phyloP scores from a whole-genome alignment of 1,140 invertebrate species.

The honey bee (Apis mellifera) region DNA sequence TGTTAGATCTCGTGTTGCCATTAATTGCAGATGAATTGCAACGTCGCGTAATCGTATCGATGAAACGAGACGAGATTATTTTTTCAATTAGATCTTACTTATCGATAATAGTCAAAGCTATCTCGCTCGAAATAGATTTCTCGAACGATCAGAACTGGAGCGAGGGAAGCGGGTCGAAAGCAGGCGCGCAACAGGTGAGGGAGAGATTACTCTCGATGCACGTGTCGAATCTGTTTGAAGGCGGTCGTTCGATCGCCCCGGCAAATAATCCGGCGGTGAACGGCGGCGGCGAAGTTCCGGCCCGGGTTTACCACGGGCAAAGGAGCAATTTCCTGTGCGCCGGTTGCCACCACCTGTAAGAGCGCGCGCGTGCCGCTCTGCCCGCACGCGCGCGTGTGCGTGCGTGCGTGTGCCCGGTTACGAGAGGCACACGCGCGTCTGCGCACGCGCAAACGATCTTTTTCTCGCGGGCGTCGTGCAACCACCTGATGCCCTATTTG shows the following conservation, averaged over 20 bases:
- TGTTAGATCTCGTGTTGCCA: background rate
- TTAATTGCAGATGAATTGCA: background rate
- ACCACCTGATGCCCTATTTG: slow-evolving; percentile 77
- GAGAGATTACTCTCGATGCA: background rate
- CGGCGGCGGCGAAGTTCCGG: slow-evolving; percentile 22
- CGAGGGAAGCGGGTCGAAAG: background rate
- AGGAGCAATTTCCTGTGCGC: slow-evolving; percentile 38
- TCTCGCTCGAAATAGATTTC: background rate
- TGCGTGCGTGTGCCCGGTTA: slow-evolving; percentile 53
- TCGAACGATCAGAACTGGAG: background rate
- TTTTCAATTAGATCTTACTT: background rate
- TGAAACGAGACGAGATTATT: background rate
- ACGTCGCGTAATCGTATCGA: background rate
- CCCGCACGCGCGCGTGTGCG: slow-evolving; percentile 33
- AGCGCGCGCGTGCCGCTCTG: slow-evolving; percentile 64
- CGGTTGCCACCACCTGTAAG: slow-evolving; percentile 50
- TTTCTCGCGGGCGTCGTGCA: slow-evolving; percentile 67
- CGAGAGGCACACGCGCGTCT: slow-evolving; percentile 56
- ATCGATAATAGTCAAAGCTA: no score
- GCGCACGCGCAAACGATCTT: slow-evolving; percentile 65
- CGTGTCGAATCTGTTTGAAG: slow-evolving; percentile 8
- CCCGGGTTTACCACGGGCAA: slow-evolving; percentile 13
- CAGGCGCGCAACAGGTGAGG: slow-evolving; percentile 37
- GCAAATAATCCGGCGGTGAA: slow-evolving; percentile 24
- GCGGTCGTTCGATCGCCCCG: background rate